These are phyloP conservation scores for Drosophila birchii DNA, from an alignment of 2,888 invertebrate genomes.

Conservation along the genomic window DNA sequence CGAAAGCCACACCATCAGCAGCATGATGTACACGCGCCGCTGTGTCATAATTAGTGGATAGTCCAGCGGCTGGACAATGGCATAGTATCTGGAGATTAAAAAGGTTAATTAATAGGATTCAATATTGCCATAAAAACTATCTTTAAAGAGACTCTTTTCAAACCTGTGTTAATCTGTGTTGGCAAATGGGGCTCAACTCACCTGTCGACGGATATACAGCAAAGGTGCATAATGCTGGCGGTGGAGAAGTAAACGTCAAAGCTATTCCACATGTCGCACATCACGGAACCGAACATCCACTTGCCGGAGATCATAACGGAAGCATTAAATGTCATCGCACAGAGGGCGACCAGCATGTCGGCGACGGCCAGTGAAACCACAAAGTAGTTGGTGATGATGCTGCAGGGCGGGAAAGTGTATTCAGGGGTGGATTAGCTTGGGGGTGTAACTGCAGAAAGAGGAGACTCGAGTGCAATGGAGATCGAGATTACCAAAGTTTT, in stretches of 20 bases:
- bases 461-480: slow-evolving; percentile 4
- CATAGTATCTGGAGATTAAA: slow-evolving; percentile 88
- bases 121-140: background rate
- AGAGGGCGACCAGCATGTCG: slow-evolving; percentile 95
- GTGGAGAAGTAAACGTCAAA: slow-evolving; percentile 97
- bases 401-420: slow-evolving; percentile 52
- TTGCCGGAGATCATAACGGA: slow-evolving; percentile 93
- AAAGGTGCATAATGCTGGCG: slow-evolving; percentile 95
- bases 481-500: slow-evolving; percentile 23
- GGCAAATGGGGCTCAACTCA: slow-evolving; percentile 54
- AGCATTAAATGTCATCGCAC: slow-evolving; percentile 97
- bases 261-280: slow-evolving; percentile 98
- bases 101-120: background rate
- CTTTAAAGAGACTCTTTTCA: background rate
- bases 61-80: slow-evolving; percentile 95
- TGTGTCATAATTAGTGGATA: slow-evolving; percentile 97
- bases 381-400: slow-evolving; percentile 97
- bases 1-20: slow-evolving; percentile 95
- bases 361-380: slow-evolving; percentile 97
- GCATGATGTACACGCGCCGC: slow-evolving; percentile 91
- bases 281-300: slow-evolving; percentile 95
- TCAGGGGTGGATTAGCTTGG: background rate
- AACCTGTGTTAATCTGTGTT: background rate
- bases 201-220: slow-evolving; percentile 95
- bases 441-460: slow-evolving; percentile 1